Evolutionary conservation across 2,113 vertebrate species (phyloP), one percentile per base, ranked within the genome.

Genomic region (Abramis brama): DNA sequence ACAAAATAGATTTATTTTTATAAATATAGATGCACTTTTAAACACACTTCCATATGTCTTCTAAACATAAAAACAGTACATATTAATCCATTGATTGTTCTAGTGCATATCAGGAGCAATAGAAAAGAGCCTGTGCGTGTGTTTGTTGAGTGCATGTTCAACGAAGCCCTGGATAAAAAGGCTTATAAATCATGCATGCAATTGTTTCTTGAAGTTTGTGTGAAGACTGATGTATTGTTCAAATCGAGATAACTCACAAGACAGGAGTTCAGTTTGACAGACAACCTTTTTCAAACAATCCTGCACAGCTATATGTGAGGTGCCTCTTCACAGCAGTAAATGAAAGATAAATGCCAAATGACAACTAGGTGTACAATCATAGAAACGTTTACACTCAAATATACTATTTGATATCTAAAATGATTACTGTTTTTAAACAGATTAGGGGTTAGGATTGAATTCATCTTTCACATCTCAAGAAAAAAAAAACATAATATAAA

Each of bases 201-300:
- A 59, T 85, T 78, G 73, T 78, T 87, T 88, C 77, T 57, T 64
- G 71, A 85, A 76, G 78, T 87, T 39, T 43, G 17, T 33, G 43
- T 17, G 9, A 23, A 60, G 66, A 83, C 62, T 86, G 12, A 30
- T 75, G 45, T 85, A 47, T 87, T 83, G 47, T 86, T 88, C 43
- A 43, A 43, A 43, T 43, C 19, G 75, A 90, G 71, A 86, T 50
- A 59, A 87, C 87, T 84, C 73, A 0, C n/a, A 25, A 23, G 59
- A 57, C 11, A 52, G 23, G 43, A 13, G 11, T 70, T 86, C 73
- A 73, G 70, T 91, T 83, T 85, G 68, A 73, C 36, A 25, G n/a
- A 71, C 80, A 87, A 64, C 84, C 82, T 91, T 88, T 89, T 88
- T 89, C 55, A 82, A 79, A 81, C 64, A 9, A n/a, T 85, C 70